A percentile compares a stretch with the other conserved stretches of the same genome.
phyloP scores from a whole-genome alignment of 2,113 vertebrate species.

The Cygnus buccinator region DNA sequence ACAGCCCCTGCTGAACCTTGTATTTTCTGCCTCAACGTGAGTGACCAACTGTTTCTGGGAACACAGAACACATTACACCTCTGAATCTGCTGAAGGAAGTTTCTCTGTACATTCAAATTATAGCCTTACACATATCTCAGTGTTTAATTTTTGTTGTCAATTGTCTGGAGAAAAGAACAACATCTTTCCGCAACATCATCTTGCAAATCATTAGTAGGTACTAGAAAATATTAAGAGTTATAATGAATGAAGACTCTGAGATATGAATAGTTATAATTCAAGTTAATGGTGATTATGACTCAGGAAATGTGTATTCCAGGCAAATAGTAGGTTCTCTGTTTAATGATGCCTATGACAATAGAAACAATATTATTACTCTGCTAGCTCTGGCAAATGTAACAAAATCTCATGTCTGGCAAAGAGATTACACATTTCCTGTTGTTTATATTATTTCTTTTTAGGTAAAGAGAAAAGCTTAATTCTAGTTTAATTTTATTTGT shows the following conservation, averaged over 20 bases:
- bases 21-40: not conserved
- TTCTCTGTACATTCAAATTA: not conserved
- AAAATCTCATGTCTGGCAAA: not conserved
- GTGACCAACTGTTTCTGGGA: not conserved
- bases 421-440: not conserved
- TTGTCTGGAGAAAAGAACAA: not conserved
- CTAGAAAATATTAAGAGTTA: not conserved
- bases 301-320: conserved; percentile 27
- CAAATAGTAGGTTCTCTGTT: not conserved
- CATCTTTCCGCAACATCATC: not conserved
- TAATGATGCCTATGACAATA: not conserved
- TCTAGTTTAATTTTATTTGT: not conserved
- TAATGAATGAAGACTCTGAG: not conserved
- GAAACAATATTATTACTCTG: not conserved
- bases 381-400: not conserved
- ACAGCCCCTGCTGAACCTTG: not conserved
- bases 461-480: not conserved
- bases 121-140: not conserved
- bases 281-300: not conserved
- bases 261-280: not conserved
- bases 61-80: not conserved
- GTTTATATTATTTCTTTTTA: not conserved
- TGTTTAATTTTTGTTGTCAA: not conserved
- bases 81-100: not conserved
- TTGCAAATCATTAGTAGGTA: not conserved